Evolutionary conservation across 2,888 invertebrate species (phyloP), one percentile per base, ranked within the genome.

Genomic region (Camponotus fellah): DNA sequence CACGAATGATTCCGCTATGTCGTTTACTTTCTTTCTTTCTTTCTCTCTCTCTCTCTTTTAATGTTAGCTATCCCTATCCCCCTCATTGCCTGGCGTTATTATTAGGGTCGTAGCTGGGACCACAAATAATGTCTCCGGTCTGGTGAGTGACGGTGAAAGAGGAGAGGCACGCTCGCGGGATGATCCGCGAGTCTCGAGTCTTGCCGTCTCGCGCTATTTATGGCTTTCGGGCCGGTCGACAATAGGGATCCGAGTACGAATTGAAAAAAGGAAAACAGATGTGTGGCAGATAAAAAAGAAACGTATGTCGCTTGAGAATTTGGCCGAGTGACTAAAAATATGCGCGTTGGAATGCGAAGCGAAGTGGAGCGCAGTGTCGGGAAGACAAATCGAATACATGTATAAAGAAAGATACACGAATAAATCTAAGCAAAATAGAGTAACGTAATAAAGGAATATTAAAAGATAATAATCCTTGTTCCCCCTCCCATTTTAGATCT

Each of bases 71-170:
- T 56, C 62, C 40, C 74, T 75, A 69, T 65, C 58, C 53, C 76
- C 56, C 65, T 71, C 74, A 65, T 81, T 80, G 77, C 84, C 21
- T 34, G 56, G 85, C 69, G 90, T 92, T 91, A 91, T 92, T 91
- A 91, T 91, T 91, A 91, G 91, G 86, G 85, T 69, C 76, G 83
- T 81, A 82, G 83, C 62, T 82, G 83, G 77, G 83, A 90, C 91
- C 85, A 91, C 91, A 91, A 91, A 91, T 91, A 91, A 92, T 91
- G 89, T 85, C 83, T 34, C 71, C 43, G 71, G 84, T 72, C 84
- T 80, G 37, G 65, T 88, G 91, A 91, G 89, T 90, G 90, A 91
- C 87, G 77, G 12, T n/a, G 68, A 58, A 40, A 10, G 40, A 37
- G 21, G 32, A 49, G 53, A 66, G 9, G 66, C 76, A 66, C 74